Evolutionary conservation across 2,888 invertebrate species (phyloP).

Genomic region (Chalcis sispes): DNA sequence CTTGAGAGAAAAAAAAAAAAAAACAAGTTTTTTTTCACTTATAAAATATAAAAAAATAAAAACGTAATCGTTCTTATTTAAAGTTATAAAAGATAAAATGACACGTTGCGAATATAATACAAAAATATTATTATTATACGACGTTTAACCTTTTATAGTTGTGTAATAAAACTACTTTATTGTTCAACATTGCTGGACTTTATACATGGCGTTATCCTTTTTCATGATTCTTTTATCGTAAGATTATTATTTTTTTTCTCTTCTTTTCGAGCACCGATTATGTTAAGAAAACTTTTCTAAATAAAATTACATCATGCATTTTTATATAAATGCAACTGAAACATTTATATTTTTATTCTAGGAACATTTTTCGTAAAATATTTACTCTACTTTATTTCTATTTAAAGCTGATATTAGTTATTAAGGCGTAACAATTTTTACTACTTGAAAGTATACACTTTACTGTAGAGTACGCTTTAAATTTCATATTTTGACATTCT

Average conservation of each 20-base stretch:
- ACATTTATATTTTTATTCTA: slow-evolving; percentile 25
- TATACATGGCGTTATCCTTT: too few species aligned
- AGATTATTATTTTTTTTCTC: too few species aligned
- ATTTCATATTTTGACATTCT: too few species aligned
- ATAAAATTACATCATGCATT: slow-evolving; percentile 11
- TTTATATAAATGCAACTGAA: slow-evolving; percentile 20
- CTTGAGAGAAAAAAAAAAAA: too few species aligned
- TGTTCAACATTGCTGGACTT: slow-evolving; percentile 1
- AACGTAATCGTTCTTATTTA: background rate
- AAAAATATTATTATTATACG: too few species aligned
- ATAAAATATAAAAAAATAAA: background rate
- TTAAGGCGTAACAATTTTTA: too few species aligned
- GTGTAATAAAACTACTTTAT: slow-evolving; percentile 1
- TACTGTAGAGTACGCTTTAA: too few species aligned
- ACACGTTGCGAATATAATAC: background rate
- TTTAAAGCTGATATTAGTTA: too few species aligned
- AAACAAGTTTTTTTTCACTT: too few species aligned
- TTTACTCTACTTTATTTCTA: background rate
- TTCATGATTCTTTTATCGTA: too few species aligned
- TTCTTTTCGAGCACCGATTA: background rate
- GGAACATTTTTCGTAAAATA: slow-evolving; percentile 17
- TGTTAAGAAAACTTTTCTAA: background rate
- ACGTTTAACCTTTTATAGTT: background rate
- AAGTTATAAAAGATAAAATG: background rate
- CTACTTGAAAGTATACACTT: too few species aligned